Evolutionary conservation across 1,140 invertebrate species (phyloP).

Genomic region (Zaprionus vittiger): DNA sequence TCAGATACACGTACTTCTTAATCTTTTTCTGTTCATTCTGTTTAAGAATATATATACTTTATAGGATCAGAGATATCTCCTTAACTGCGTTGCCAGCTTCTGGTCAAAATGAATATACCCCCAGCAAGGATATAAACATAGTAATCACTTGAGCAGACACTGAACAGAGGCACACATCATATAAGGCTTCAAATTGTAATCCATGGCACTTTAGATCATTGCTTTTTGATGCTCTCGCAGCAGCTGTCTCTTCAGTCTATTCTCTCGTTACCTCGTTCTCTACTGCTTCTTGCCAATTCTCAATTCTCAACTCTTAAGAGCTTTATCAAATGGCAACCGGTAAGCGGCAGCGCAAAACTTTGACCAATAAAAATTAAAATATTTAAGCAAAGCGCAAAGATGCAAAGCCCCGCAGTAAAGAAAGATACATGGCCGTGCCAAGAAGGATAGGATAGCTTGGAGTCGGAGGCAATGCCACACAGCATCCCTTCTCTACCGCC

Average conservation of each 20-base stretch:
- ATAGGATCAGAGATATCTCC: no score
- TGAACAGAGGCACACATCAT: no score
- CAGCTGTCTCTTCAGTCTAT: not conserved
- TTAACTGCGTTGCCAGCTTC: no score
- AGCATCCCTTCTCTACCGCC: not conserved
- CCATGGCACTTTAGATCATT: not conserved
- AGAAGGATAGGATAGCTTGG: no score
- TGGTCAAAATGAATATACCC: no score
- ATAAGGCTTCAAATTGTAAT: no score
- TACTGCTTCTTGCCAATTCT: constrained; percentile 41
- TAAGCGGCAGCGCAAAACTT: constrained; percentile 55
- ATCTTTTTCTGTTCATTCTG: no score
- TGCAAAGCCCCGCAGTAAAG: constrained; percentile 79
- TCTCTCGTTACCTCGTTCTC: not conserved
- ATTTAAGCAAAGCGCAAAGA: constrained; percentile 81
- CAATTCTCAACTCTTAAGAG: constrained; percentile 73
- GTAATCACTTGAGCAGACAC: no score
- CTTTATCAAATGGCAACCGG: constrained; percentile 64
- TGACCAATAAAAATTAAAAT: constrained; percentile 82
- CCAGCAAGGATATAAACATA: no score
- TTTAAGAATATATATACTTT: no score
- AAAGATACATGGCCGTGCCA: constrained; percentile 61
- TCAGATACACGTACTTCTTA: no score
- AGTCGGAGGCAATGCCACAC: not conserved
- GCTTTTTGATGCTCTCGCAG: not conserved